Evolutionary conservation across 2,888 invertebrate species (phyloP).

Genomic region (Scaptomyza tumidula): DNA sequence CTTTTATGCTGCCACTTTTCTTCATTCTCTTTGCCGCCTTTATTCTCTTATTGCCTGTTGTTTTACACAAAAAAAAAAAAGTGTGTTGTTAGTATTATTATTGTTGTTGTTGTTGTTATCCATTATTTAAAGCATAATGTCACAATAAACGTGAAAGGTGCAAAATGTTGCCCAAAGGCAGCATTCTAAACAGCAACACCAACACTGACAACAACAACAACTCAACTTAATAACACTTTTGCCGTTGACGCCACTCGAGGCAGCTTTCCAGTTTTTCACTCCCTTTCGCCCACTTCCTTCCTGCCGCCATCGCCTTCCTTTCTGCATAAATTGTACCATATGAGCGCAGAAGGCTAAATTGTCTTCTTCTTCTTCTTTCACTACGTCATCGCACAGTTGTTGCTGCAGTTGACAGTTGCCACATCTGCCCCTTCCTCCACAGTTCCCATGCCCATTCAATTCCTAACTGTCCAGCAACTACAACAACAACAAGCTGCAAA

Average conservation of each 20-base stretch:
- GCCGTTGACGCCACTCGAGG: conserved; percentile 53
- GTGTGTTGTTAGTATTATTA: too few species aligned
- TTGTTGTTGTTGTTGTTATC: conserved; percentile 53
- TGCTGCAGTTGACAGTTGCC: conserved; percentile 38
- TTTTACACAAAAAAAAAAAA: conserved; percentile 46
- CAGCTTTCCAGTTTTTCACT: conserved; percentile 25
- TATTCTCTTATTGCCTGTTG: conserved; percentile 38
- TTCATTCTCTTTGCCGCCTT: neutral
- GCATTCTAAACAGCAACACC: conserved; percentile 26
- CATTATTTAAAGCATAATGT: conserved; percentile 76
- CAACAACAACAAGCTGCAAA: conserved; percentile 1
- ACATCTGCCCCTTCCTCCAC: neutral
- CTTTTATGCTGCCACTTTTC: conserved; percentile 7
- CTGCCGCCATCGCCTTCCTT: neutral
- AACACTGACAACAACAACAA: conserved; percentile 40
- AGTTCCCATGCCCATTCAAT: neutral
- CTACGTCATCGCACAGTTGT: conserved; percentile 1
- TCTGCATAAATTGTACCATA: conserved; percentile 47
- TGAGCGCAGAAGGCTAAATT: neutral
- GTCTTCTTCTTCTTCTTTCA: neutral
- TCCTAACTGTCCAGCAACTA: conserved; percentile 11
- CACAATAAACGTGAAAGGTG: conserved; percentile 79
- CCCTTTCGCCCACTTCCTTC: neutral
- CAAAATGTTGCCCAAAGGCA: conserved; percentile 70
- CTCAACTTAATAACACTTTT: conserved; percentile 67